Conservation (phyloP, 1,140 invertebrate species). For the Drosophila willistoni region DNA sequence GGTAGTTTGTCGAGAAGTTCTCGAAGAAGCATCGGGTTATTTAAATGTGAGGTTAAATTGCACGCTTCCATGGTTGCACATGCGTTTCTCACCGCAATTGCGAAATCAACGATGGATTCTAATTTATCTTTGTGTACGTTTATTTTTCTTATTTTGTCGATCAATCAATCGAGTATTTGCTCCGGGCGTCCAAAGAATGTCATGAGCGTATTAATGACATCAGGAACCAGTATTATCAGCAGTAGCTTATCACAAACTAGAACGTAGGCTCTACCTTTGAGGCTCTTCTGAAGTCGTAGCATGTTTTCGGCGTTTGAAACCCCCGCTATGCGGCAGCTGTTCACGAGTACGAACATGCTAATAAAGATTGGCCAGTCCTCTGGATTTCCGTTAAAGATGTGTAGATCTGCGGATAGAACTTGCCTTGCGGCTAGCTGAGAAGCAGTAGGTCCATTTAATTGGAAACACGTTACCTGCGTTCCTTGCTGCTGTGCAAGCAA, state of each 20-base stretch:
- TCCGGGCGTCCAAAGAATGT: background rate
- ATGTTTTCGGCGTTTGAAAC: conserved; percentile 4
- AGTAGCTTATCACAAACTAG: conserved; percentile 1
- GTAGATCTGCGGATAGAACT: background rate
- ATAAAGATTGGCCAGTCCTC: conserved; percentile 10
- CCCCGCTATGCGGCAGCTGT: background rate
- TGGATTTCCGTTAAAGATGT: background rate
- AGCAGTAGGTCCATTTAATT: background rate
- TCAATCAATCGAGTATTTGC: background rate
- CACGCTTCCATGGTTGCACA: background rate
- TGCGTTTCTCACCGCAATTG: background rate
- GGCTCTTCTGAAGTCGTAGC: conserved; percentile 14
- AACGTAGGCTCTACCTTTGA: background rate
- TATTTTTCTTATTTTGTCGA: background rate
- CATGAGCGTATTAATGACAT: background rate
- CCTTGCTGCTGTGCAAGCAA: background rate
- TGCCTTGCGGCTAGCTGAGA: background rate
- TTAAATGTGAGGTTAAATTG: background rate
- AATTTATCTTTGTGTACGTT: conserved; percentile 4
- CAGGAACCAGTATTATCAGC: background rate
- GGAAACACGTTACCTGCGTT: background rate
- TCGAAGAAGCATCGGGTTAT: background rate
- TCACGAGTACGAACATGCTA: conserved; percentile 5
- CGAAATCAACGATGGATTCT: background rate
- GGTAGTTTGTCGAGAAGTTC: background rate